These are phyloP conservation scores for Natrix natrix DNA, from an alignment of 2,797 vertebrate genomes.

Conservation along the genomic window DNA sequence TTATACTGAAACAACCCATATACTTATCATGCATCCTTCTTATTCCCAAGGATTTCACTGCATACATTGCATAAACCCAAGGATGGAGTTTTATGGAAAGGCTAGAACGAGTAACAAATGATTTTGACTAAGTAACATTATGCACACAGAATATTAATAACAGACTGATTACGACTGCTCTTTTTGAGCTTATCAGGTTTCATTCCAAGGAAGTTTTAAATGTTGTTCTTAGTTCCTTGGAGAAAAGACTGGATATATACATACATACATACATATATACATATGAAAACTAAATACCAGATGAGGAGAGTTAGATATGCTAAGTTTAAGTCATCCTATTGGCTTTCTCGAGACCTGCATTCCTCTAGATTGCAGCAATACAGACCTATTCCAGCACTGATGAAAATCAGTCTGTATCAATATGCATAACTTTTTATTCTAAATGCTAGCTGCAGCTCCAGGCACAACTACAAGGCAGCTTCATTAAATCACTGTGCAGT, in stretches of 20 bases:
- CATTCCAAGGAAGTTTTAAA: not conserved
- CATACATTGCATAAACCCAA: not conserved
- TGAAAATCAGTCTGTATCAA: not conserved
- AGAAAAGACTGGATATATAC: not conserved
- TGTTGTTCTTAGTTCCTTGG: not conserved
- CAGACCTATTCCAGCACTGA: not conserved
- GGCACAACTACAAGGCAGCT: constrained; percentile 5
- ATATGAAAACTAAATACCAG: not conserved
- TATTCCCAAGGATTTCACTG: not conserved
- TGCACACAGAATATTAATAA: not conserved
- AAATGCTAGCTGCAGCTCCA: not conserved
- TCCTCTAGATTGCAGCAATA: not conserved
- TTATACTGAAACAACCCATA: not conserved
- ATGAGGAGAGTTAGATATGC: not conserved
- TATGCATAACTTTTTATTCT: constrained; percentile 3
- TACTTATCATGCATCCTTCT: not conserved
- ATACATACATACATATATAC: too few relatives aligned
- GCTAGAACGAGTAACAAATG: not conserved
- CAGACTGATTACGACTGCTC: not conserved
- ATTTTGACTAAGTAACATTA: not conserved
- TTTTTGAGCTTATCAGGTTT: not conserved
- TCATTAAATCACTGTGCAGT: constrained; percentile 38
- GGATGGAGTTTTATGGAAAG: not conserved
- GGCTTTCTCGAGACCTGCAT: not conserved
- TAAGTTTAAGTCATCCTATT: not conserved